Evolutionary conservation across 2,113 vertebrate species (phyloP), one percentile per base, ranked within the genome.

Genomic region (Poeciliopsis retropinna): DNA sequence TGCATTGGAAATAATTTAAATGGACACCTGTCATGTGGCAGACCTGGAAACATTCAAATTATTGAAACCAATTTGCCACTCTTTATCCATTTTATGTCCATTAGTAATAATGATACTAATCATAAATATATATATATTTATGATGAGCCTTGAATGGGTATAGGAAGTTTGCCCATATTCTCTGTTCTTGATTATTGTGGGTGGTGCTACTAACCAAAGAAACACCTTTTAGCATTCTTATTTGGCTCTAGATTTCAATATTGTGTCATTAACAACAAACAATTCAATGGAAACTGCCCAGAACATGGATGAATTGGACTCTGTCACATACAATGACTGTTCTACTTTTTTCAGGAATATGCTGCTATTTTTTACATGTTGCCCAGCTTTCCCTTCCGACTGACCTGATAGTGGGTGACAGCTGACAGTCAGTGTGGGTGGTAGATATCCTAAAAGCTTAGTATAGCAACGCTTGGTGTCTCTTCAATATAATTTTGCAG

Each of bases 361-460:
- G 30, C 66, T 63, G 60, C 70, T 79, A 81, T 76, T 72, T 86
- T 77, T 77, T 34, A 75, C 30, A 34, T 0, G 5, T 19, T 34
- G 62, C 62, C 39, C 32, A 34, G 9, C 32, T 1, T 34, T 34
- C 7, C 32, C 32, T 34, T 34, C 32, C 7, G 1, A 34, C 32
- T 8, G 32, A 34, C 32, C 32, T 8, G 32, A 34, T 34, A 34
- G 17, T 22, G 17, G 44, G 17, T 51, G 3, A 51, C 63, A 62
- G 7, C 78, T 54, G 68, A 39, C 37, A 69, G 19, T 34, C 32
- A 34, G 32, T 34, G 31, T 34, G 32, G 32, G 44, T 62, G 27
- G 8, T 75, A 30, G 70, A 3, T 14, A 29, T 65, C 41, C 7
- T 25, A 0, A 39, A 6, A 39, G 32, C n/a, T 47, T 4, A 19